A percentile compares a stretch with the other conserved stretches of the same genome.
Conservation (phyloP, 2,797 vertebrate genomes). For the Labeo calbasu region DNA sequence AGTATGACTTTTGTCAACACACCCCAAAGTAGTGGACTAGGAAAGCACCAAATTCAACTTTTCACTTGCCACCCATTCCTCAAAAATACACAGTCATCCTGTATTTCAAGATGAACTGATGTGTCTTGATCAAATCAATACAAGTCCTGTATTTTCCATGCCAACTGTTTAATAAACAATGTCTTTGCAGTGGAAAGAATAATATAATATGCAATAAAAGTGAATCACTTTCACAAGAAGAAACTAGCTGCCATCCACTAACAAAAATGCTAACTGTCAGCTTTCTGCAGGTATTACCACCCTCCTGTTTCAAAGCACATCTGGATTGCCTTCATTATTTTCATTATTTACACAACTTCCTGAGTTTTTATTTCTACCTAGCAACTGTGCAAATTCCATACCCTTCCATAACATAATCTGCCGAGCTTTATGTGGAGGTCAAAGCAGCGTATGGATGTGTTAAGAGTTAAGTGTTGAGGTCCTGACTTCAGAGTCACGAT, state of each 20-base stretch:
- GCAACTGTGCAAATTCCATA: not conserved
- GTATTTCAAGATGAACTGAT: not conserved
- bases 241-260: not conserved
- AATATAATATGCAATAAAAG: not conserved
- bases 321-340: not conserved
- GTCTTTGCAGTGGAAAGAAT: not conserved
- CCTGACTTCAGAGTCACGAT: not conserved
- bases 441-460: not conserved
- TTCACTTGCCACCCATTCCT: not conserved
- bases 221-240: not conserved
- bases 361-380: not conserved
- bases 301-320: not conserved
- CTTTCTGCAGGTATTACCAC: not conserved
- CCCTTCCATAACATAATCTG: not conserved
- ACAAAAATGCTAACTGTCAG: not conserved
- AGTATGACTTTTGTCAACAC: not conserved
- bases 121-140: no score
- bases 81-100: not conserved
- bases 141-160: not conserved
- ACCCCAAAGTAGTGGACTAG: not conserved
- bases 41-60: not conserved
- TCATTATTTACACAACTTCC: not conserved
- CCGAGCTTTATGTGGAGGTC: not conserved
- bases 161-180: not conserved
- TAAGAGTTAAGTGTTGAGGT: not conserved